Percentiles rank a stretch among this genome's conserved stretches.
Conservation (phyloP, 2,888 invertebrate species). For the Criorhina ranunculi region DNA sequence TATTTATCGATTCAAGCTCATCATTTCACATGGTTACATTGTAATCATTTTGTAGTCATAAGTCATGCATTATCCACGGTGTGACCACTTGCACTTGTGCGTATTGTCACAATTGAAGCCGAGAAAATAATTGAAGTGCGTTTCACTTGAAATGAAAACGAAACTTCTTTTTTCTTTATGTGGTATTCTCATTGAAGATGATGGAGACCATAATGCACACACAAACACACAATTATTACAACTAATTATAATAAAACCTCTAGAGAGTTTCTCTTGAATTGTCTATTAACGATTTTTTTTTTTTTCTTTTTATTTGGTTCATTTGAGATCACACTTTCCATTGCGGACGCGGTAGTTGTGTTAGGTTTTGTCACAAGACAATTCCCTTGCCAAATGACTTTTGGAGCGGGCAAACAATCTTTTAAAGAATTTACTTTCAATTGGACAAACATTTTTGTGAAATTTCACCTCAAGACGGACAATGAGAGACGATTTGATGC, state of each 20-base stretch:
- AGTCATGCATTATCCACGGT: background rate
- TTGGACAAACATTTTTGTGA: slow-evolving; percentile 16
- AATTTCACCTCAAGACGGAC: slow-evolving; percentile 14
- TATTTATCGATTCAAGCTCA: background rate
- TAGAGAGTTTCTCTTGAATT: slow-evolving; percentile 45
- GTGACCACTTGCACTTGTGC: slow-evolving; percentile 59
- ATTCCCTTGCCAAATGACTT: background rate
- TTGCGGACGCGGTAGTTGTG: slow-evolving; percentile 2
- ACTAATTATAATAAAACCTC: slow-evolving; percentile 31
- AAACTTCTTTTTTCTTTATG: slow-evolving; percentile 32
- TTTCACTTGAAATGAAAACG: slow-evolving; percentile 55
- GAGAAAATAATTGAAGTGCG: slow-evolving; percentile 58
- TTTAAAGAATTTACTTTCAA: slow-evolving; percentile 31
- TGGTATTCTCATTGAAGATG: slow-evolving; percentile 3
- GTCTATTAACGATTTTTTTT: slow-evolving; percentile 18
- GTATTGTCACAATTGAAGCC: slow-evolving; percentile 37
- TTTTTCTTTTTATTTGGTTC: slow-evolving; percentile 46
- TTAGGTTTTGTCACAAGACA: background rate
- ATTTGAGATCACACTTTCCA: slow-evolving; percentile 37
- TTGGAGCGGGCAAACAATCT: background rate
- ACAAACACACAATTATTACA: slow-evolving; percentile 41
- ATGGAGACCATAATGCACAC: slow-evolving; percentile 29
- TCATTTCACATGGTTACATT: slow-evolving; percentile 1
- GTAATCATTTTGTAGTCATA: background rate
- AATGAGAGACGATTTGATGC: slow-evolving; percentile 1